phyloP scores from a whole-genome alignment of 2,888 invertebrate species.

The Amblyjoppa proteus region DNA sequence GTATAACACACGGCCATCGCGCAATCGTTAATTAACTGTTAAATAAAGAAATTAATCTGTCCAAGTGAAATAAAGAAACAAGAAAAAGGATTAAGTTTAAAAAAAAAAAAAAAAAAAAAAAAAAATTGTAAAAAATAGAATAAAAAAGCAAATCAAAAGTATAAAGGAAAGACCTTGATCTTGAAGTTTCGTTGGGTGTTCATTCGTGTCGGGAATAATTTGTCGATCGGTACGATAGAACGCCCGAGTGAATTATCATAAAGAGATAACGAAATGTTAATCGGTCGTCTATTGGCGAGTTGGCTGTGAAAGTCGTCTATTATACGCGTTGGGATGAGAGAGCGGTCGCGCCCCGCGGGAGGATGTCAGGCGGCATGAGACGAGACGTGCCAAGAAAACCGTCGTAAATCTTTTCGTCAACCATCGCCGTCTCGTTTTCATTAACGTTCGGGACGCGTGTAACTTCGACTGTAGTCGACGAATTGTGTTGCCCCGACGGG shows the following conservation, averaged over 20 bases:
- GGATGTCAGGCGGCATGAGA: neutral
- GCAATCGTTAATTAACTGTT: constrained; percentile 52
- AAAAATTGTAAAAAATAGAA: neutral
- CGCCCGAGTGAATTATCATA: constrained; percentile 9
- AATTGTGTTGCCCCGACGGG: neutral
- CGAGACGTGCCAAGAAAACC: constrained; percentile 21
- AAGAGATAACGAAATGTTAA: constrained; percentile 24
- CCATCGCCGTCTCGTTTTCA: constrained; percentile 51
- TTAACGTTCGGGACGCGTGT: constrained; percentile 53
- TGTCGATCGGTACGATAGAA: neutral
- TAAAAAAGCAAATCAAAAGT: no score
- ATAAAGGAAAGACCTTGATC: neutral
- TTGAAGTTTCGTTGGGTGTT: neutral
- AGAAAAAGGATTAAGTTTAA: neutral
- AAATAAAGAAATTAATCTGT: neutral
- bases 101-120: neutral
- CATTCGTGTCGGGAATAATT: constrained; percentile 14
- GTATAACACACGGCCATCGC: constrained; percentile 38
- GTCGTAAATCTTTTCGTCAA: constrained; percentile 62
- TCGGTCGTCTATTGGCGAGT: neutral
- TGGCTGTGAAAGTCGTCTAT: constrained; percentile 61
- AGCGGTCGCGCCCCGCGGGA: constrained; percentile 17
- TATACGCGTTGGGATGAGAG: constrained; percentile 62
- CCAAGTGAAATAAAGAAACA: neutral
- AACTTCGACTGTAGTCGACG: constrained; percentile 24